These are phyloP conservation scores for Acropora tenuis DNA, from an alignment of 64 coral and sea anemone species.

Conservation along the genomic window DNA sequence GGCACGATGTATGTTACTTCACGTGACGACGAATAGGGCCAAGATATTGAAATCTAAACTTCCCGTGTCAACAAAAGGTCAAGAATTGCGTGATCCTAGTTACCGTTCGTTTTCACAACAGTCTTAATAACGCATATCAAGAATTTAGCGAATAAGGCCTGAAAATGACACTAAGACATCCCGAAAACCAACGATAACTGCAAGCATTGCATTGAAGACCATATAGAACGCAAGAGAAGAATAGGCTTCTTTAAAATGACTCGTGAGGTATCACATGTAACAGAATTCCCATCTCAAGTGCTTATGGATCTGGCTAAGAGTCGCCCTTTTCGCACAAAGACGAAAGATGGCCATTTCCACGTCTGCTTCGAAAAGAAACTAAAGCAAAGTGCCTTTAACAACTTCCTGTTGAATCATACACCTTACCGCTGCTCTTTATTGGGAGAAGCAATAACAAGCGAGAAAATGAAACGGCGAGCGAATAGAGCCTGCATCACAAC, in stretches of 20 bases:
- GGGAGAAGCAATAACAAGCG: not conserved
- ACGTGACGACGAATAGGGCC: not conserved
- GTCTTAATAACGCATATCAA: no score
- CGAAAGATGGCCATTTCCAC: conserved; percentile 11
- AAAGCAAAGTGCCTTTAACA: conserved; percentile 36
- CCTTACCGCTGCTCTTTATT: conserved; percentile 31
- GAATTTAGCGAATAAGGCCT: not conserved
- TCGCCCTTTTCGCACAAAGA: conserved; percentile 13
- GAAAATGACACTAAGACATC: not conserved
- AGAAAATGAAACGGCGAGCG: not conserved
- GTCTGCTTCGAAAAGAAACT: conserved; percentile 41
- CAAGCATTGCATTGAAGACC: not conserved
- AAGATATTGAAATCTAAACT: not conserved
- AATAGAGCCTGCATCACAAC: not conserved
- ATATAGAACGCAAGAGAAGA: not conserved
- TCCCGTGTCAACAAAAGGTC: conserved; percentile 34
- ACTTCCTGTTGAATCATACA: conserved; percentile 29
- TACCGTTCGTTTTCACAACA: not conserved
- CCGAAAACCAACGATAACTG: no score
- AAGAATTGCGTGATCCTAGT: conserved; percentile 23
- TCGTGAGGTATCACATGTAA: conserved; percentile 35
- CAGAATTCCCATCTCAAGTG: conserved; percentile 27
- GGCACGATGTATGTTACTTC: not conserved
- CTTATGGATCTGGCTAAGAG: not conserved
- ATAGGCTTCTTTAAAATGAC: not conserved